Evolutionary conservation across 2,797 vertebrate species (phyloP), one percentile per base, ranked within the genome.

Genomic region (Meda fulgida): DNA sequence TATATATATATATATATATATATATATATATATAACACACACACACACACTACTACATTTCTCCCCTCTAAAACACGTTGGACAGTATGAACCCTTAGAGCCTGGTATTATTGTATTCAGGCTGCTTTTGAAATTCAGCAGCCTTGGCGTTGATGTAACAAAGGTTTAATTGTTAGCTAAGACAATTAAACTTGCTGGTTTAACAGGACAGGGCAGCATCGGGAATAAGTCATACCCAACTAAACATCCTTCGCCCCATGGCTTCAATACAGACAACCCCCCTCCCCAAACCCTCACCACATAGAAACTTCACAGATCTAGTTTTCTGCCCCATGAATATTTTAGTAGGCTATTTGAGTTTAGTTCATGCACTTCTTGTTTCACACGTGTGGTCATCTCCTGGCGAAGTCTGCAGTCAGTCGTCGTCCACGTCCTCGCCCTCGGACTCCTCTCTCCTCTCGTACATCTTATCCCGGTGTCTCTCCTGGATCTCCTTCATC

Each of bases 401-500:
- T 29, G 60, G 60, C 26, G n/a, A 26, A 14, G 58, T 43, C n/a
- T 60, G 69, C 4, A 9, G 65, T 98, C 96, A 99, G 90, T 98
- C 97, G 94, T 99, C 97, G 3, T 99, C 97, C 94, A 95, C 97
- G 80, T 99, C 98, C 85, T 98, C 98, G 1, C 96, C 96, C 89
- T 99, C 98, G 0, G 97, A 97, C 91, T 98, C 97, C 14, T 98
- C 97, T 58, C 97, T 95, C 29, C 97, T 93, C 91, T 98, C 97
- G 88, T 97, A 98, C 86, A 96, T 94, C 91, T 98, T 98, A 78
- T 99, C 97, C 91, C 96, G 90, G 92, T 97, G 97, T 75, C 96
- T 89, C 90, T 98, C 97, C 93, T 99, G 98, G 94, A 99, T 98
- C 92, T 98, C 97, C 88, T 97, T 97, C 98, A 99, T 99, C 95